Conservation (phyloP, 2,797 vertebrate species). For the Anguilla pacifica region DNA sequence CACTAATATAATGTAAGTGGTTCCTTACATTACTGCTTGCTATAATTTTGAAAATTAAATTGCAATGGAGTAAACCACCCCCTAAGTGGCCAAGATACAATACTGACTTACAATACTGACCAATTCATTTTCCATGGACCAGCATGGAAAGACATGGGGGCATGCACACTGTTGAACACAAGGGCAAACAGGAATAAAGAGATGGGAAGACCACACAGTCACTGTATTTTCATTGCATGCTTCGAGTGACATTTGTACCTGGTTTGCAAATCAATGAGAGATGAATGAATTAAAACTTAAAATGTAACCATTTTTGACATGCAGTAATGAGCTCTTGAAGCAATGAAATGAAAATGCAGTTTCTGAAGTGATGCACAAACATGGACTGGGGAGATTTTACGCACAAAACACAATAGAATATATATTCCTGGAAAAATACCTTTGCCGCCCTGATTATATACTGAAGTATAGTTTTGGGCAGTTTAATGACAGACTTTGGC, state of each 20-base stretch:
- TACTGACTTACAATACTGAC: constrained; percentile 29
- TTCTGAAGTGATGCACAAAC: constrained; percentile 32
- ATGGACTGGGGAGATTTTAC: constrained; percentile 48
- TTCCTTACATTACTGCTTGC: not conserved
- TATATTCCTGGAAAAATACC: constrained; percentile 83
- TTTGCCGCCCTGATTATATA: constrained; percentile 96
- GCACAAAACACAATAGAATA: constrained; percentile 59
- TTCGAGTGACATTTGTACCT: constrained; percentile 29
- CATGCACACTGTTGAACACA: constrained; percentile 42
- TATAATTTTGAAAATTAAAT: constrained; percentile 1
- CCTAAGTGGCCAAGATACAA: constrained; percentile 39
- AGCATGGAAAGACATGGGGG: constrained; percentile 19
- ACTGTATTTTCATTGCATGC: constrained; percentile 35
- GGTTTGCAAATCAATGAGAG: not conserved
- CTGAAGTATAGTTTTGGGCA: constrained; percentile 98
- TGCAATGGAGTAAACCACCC: constrained; percentile 44
- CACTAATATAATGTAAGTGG: not conserved
- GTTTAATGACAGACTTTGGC: constrained; percentile 98
- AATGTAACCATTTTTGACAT: constrained; percentile 5
- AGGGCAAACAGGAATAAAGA: not conserved
- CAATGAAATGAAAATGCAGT: constrained; percentile 72
- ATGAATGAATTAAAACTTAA: constrained; percentile 12
- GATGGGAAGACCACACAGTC: not conserved
- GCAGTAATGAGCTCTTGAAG: not conserved
- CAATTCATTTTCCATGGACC: constrained; percentile 19